phyloP scores from a whole-genome alignment of 1,140 invertebrate genomes.

The Helicoverpa armigera region DNA sequence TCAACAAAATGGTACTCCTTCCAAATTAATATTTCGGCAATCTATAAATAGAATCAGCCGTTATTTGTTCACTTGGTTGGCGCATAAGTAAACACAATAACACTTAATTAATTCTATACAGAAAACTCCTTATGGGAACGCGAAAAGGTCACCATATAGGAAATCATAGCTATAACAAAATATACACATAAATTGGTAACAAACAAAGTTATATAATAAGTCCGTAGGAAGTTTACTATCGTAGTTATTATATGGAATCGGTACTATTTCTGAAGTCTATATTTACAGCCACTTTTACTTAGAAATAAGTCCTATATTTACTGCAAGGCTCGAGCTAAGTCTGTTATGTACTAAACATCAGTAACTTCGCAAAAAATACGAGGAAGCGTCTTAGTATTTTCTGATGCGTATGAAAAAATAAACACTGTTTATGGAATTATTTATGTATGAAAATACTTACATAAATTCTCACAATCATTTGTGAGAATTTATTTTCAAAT shows the following conservation, averaged over 20 bases:
- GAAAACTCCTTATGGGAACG: neutral
- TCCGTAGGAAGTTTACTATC: conserved; percentile 21
- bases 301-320: too few species aligned
- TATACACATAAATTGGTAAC: conserved; percentile 16
- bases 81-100: conserved; percentile 14
- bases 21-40: neutral
- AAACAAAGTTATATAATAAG: conserved; percentile 14
- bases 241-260: conserved; percentile 12
- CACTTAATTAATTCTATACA: neutral
- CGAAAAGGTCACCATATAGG: neutral
- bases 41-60: neutral
- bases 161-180: conserved; percentile 7
- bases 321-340: too few species aligned
- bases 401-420: too few species aligned
- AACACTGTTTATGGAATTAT: too few species aligned
- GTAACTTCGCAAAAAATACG: too few species aligned
- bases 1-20: too few species aligned
- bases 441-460: too few species aligned
- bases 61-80: neutral
- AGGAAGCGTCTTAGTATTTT: too few species aligned
- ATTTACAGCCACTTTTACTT: neutral
- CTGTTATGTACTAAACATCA: too few species aligned
- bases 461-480: too few species aligned
- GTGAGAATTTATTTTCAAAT: too few species aligned
- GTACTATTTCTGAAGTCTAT: neutral